Evolutionary conservation across 2,113 vertebrate species (phyloP).

Genomic region (Elachura formosa): DNA sequence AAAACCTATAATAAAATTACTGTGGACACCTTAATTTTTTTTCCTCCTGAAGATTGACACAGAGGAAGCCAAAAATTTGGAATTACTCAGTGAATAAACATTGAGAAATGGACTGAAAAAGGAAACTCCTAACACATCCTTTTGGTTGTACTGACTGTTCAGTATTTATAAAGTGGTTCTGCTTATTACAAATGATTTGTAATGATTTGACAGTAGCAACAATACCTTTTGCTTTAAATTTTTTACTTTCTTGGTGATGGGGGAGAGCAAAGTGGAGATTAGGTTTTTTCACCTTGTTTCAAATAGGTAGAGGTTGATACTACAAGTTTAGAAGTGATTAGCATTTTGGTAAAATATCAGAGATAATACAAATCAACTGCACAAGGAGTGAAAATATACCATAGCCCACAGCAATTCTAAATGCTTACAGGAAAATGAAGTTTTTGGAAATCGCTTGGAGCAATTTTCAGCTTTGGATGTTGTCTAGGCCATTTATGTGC

Average conservation of each 20-base stretch:
- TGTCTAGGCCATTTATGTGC: background rate
- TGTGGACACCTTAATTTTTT: constrained; percentile 5
- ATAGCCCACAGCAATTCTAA: background rate
- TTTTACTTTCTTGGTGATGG: background rate
- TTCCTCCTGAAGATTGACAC: background rate
- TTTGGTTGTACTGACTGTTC: background rate
- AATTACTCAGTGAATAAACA: constrained; percentile 36
- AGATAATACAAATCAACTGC: background rate
- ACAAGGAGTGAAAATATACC: background rate
- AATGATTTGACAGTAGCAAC: background rate
- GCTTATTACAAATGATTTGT: background rate
- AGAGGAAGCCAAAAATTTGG: constrained; percentile 19
- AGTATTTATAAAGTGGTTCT: background rate
- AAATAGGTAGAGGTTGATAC: background rate
- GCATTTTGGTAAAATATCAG: background rate
- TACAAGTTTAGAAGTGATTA: background rate
- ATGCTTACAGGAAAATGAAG: background rate
- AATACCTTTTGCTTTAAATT: background rate
- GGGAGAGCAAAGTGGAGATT: background rate
- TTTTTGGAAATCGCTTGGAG: background rate
- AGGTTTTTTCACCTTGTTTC: background rate
- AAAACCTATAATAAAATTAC: constrained; percentile 26
- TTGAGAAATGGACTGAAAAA: constrained; percentile 5
- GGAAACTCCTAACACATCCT: background rate
- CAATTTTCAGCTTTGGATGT: background rate